Conservation (phyloP, 2,113 vertebrate genomes). For the Misgurnus mizolepis region DNA sequence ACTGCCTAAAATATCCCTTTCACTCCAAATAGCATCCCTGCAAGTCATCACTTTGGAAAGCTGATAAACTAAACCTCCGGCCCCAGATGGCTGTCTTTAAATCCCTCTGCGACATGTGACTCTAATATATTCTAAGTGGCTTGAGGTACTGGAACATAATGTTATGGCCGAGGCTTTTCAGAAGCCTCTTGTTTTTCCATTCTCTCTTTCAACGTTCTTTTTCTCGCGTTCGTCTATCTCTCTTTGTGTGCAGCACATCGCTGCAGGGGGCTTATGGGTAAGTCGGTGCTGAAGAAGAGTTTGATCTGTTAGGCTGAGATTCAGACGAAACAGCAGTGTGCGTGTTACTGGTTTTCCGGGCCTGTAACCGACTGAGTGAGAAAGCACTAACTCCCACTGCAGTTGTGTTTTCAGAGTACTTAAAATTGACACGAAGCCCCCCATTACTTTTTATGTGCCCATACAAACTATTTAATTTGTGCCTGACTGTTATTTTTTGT, state of each 20-base stretch:
- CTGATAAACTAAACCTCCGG: slow-evolving; percentile 12
- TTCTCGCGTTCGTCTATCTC: neutral
- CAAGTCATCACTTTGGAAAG: slow-evolving; percentile 1
- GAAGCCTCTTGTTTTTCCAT: slow-evolving; percentile 46
- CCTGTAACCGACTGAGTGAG: slow-evolving; percentile 18
- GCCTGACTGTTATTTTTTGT: neutral
- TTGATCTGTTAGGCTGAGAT: slow-evolving; percentile 45
- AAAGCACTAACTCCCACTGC: neutral
- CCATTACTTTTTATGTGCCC: slow-evolving; percentile 22
- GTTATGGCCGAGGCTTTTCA: slow-evolving; percentile 47
- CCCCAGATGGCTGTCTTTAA: slow-evolving; percentile 31
- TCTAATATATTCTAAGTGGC: slow-evolving; percentile 60
- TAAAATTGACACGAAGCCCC: slow-evolving; percentile 12
- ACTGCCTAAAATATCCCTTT: slow-evolving; percentile 22
- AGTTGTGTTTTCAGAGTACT: slow-evolving; percentile 3
- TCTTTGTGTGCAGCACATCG: slow-evolving; percentile 36
- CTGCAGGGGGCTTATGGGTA: slow-evolving; percentile 56
- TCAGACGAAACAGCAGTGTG: slow-evolving; percentile 18
- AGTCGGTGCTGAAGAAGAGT: slow-evolving; percentile 39
- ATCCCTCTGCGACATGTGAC: slow-evolving; percentile 48
- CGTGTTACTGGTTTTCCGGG: slow-evolving; percentile 37
- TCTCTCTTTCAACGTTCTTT: slow-evolving; percentile 25
- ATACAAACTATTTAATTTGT: slow-evolving; percentile 11
- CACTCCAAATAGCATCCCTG: neutral
- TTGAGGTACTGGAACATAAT: slow-evolving; percentile 54